These are phyloP conservation scores for Ispidina lecontei DNA, from an alignment of 2,797 vertebrate species.

Conservation along the genomic window DNA sequence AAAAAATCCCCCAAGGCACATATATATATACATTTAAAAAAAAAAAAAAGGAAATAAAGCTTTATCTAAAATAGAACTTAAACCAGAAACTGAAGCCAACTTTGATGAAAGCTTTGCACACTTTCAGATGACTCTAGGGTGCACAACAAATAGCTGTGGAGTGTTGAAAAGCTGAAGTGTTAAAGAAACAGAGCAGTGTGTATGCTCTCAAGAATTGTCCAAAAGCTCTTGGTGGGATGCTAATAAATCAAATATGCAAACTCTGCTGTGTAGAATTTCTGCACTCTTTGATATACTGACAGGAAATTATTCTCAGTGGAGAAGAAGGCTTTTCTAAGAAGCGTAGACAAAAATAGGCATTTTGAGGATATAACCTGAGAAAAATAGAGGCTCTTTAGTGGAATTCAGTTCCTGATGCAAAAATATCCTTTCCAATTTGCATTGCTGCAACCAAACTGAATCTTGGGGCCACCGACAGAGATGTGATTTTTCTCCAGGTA, in stretches of 20 bases:
- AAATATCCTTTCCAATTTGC: slow-evolving; percentile 21
- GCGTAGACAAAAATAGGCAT: not conserved
- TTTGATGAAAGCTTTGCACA: slow-evolving; percentile 3
- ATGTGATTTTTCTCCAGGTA: slow-evolving; percentile 39
- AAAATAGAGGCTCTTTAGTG: not conserved
- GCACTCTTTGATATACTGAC: not conserved
- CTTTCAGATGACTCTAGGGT: slow-evolving; percentile 21
- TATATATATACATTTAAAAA: not conserved
- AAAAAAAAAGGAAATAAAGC: not conserved
- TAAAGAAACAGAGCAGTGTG: not conserved
- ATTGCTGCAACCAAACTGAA: slow-evolving; percentile 20
- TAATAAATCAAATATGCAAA: slow-evolving; percentile 26
- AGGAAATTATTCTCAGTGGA: not conserved
- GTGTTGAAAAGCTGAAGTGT: not conserved
- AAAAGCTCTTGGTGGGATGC: slow-evolving; percentile 19
- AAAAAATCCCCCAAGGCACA: slow-evolving; percentile 11
- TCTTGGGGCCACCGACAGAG: slow-evolving; percentile 20
- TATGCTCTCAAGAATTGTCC: not conserved
- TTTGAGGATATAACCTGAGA: not conserved
- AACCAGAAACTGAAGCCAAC: not conserved
- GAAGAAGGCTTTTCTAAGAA: not conserved
- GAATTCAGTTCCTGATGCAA: not conserved
- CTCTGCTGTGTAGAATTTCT: not conserved
- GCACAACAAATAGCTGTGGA: not conserved
- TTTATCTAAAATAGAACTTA: slow-evolving; percentile 40